A percentile compares a stretch with the other conserved stretches of the same genome.
phyloP scores from a whole-genome alignment of 2,113 vertebrate species.

The Chaetodon trifascialis region DNA sequence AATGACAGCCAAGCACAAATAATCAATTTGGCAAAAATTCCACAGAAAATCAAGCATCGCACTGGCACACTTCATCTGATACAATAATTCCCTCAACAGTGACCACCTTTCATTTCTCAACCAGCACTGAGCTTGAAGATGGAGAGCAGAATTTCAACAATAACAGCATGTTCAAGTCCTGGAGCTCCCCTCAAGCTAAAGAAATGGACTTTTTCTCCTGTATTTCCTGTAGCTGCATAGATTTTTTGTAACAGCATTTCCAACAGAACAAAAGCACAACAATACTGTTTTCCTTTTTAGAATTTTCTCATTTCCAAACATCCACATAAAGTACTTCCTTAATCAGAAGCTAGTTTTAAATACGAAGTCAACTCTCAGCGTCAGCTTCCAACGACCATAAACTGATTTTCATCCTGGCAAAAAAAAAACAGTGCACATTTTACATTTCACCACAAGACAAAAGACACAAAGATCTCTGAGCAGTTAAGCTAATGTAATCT shows the following conservation, averaged over 20 bases:
- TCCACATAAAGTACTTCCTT: neutral
- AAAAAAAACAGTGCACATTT: conserved; percentile 7
- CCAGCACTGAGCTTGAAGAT: neutral
- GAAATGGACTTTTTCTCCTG: neutral
- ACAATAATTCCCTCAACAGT: conserved; percentile 15
- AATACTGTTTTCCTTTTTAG: no score
- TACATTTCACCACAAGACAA: conserved; percentile 17
- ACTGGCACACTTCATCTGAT: conserved; percentile 17
- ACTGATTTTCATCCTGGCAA: neutral
- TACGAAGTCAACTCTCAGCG: neutral
- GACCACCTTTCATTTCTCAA: neutral
- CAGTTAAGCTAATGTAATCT: conserved; percentile 59
- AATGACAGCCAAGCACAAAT: conserved; percentile 52
- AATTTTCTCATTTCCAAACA: neutral
- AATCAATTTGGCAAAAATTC: conserved; percentile 57
- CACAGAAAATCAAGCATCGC: conserved; percentile 6
- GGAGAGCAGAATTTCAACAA: conserved; percentile 2
- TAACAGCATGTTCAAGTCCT: neutral
- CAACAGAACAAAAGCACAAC: no score
- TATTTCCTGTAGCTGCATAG: neutral
- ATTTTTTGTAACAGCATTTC: neutral
- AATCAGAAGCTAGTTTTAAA: neutral
- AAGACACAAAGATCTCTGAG: conserved; percentile 30
- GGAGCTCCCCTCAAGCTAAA: neutral
- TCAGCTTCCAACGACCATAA: neutral